A percentile compares a stretch with the other conserved stretches of the same genome.
Evolutionary conservation across 2,113 vertebrate genomes (phyloP).

Genomic region (Riparia riparia): DNA sequence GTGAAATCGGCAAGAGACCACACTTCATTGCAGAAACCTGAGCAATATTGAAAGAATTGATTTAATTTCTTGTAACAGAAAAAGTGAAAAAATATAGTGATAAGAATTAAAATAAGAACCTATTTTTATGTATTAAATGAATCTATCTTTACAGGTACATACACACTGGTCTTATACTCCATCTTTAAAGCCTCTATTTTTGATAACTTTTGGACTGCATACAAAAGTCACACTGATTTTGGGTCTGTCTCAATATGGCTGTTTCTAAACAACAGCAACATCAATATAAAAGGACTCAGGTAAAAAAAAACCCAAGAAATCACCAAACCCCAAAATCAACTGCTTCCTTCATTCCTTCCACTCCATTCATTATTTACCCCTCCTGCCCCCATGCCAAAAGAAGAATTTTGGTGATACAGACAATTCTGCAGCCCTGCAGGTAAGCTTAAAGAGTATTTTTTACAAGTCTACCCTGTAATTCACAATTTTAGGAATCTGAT

Average conservation of each 20-base stretch:
- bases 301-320: not conserved
- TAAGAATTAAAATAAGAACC: not conserved
- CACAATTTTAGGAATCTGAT: not conserved
- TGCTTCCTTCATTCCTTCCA: not conserved
- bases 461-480: not conserved
- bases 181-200: not conserved
- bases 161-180: not conserved
- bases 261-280: not conserved
- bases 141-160: not conserved
- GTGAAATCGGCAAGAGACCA: constrained; percentile 94
- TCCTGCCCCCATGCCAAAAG: not conserved
- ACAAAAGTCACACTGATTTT: not conserved
- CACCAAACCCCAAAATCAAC: not conserved
- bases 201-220: not conserved
- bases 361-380: not conserved
- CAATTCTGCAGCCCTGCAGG: not conserved
- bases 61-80: not conserved
- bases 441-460: not conserved
- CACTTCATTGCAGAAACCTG: constrained; percentile 98
- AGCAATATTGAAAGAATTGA: not conserved
- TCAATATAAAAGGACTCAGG: not conserved
- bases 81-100: not conserved
- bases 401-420: not conserved
- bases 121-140: not conserved
- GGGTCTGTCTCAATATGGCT: not conserved